Evolutionary conservation across 2,888 invertebrate species (phyloP).

Genomic region (Synergus gifuensis): DNA sequence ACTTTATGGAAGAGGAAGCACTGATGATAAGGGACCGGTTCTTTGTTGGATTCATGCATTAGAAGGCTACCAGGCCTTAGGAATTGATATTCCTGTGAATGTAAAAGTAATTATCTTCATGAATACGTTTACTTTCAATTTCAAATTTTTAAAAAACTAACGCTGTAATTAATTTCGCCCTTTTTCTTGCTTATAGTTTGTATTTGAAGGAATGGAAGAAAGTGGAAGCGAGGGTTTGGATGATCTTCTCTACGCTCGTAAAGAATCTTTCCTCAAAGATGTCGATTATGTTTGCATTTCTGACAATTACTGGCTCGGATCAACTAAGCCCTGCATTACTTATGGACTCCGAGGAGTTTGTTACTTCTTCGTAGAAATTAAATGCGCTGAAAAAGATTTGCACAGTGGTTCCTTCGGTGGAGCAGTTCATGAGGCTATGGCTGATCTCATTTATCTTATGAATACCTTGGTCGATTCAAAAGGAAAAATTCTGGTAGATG

Average conservation of each 20-base stretch:
- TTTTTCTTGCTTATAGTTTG: conserved; percentile 81
- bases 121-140: background rate
- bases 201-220: conserved; percentile 99
- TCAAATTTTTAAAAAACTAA: too few relatives aligned
- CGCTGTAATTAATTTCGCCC: background rate
- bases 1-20: conserved; percentile 93
- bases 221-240: conserved; percentile 98
- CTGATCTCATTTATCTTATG: conserved; percentile 93
- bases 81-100: conserved; percentile 86
- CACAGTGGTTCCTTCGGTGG: conserved; percentile 98
- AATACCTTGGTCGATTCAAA: conserved; percentile 90
- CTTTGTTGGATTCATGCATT: conserved; percentile 97
- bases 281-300: conserved; percentile 98
- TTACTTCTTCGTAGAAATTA: conserved; percentile 93
- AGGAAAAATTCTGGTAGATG: conserved; percentile 91
- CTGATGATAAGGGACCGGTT: conserved; percentile 97
- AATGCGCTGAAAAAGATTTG: conserved; percentile 94
- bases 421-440: conserved; percentile 93
- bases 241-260: conserved; percentile 85
- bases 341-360: conserved; percentile 96
- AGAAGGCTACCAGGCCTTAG: conserved; percentile 89
- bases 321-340: conserved; percentile 97
- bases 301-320: conserved; percentile 99
- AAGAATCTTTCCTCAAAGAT: conserved; percentile 88
- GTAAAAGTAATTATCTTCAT: conserved; percentile 79